Evolutionary conservation across 2,113 vertebrate species (phyloP), one percentile per base, ranked within the genome.

Genomic region (Siniperca knerii): DNA sequence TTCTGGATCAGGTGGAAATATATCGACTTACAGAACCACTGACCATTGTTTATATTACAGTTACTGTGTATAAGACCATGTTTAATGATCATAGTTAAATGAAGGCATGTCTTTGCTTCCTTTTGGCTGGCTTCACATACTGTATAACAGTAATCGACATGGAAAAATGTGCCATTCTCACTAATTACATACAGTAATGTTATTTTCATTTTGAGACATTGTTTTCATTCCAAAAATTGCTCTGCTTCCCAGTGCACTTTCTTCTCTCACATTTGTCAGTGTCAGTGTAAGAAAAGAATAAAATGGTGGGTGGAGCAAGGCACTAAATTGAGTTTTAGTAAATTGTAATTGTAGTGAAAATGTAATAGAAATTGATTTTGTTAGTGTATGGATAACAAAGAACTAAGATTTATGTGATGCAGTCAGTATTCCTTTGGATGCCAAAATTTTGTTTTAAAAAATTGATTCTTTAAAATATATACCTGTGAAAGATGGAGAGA

Each of bases 41-140:
- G 61, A 42, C 1, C 29, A 18, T 55, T 66, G 16, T 44, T 33
- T n/a, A 44, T 23, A 18, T 55, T 16, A 20, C 44, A 6, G 62
- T 44, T 76, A 12, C 40, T 52, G 44, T 52, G 42, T 62, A 25
- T 13, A 61, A 35, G 72, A 40, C 33, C 74, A 37, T n/a, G 33
- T 48, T 76, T 66, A 66, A 77, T 66, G 35, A 54, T 40, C 23
- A 21, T 21, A 20, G 61, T 54, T 65, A 77, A 77, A 77, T 67
- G 11, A 67, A 6, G 33, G 25, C 21, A 16, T 16, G 60, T 10
- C 11, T 37, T 21, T 23, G 25, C 58, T 37, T 37, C 4, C 44
- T 6, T 35, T 62, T 62, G 35, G 52, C 21, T 40, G 18, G 25
- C 29, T 35, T 50, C 16, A 70, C 46, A 11, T 12, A 44, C 44